Percentiles rank a stretch among this genome's conserved stretches.
These are phyloP conservation scores for Plectrocnemia conspersa DNA, from an alignment of 1,140 invertebrate species.

Conservation along the genomic window DNA sequence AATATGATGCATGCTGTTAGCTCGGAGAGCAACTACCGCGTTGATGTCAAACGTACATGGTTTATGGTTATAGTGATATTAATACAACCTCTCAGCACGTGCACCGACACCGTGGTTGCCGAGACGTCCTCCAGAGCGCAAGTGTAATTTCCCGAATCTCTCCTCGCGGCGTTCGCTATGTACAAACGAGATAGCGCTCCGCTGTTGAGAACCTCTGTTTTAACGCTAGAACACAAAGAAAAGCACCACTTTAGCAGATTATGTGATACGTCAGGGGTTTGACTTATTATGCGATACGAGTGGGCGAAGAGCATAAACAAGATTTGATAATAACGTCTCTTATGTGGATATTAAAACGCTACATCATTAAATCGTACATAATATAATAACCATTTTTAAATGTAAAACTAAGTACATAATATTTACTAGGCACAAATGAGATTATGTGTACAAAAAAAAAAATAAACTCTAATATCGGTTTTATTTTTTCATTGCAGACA, in stretches of 20 bases:
- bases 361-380: neutral
- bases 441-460: too few species aligned
- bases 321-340: neutral
- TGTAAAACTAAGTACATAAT: neutral
- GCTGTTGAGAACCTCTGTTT: slow-evolving; percentile 71
- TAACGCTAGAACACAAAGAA: slow-evolving; percentile 60
- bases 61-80: slow-evolving; percentile 11
- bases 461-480: too few species aligned
- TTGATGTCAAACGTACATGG: too few species aligned
- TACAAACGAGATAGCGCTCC: slow-evolving; percentile 73
- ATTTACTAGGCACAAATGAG: too few species aligned
- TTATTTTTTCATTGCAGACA: too few species aligned
- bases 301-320: neutral
- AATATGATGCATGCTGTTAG: too few species aligned
- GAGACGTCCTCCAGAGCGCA: slow-evolving; percentile 75
- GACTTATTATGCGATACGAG: neutral
- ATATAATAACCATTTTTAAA: neutral
- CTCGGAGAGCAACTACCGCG: too few species aligned
- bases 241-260: slow-evolving; percentile 4
- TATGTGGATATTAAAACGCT: neutral
- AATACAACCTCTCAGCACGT: slow-evolving; percentile 71
- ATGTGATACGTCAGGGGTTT: neutral
- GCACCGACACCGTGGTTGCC: slow-evolving; percentile 69
- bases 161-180: slow-evolving; percentile 75
- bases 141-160: slow-evolving; percentile 83